These are phyloP conservation scores for Notoglanidium macrostoma DNA, from an alignment of 2,797 vertebrate species.

Conservation along the genomic window DNA sequence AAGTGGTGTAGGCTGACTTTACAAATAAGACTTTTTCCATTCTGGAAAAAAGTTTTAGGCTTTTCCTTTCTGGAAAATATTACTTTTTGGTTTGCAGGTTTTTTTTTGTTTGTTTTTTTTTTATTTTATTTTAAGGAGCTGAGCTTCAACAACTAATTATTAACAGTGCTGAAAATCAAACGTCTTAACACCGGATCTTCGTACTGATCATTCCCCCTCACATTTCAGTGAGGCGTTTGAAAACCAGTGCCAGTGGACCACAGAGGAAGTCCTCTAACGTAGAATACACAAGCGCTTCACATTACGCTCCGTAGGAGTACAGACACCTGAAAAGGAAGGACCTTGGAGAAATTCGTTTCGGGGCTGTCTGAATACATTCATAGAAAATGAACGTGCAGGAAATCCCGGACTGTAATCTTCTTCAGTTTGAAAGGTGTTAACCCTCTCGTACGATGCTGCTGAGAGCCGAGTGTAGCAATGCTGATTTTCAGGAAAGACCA, in stretches of 20 bases:
- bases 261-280: neutral
- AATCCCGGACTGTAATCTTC: neutral
- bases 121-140: neutral
- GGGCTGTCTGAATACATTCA: neutral
- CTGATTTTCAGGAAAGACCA: constrained; percentile 29
- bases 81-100: neutral
- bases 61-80: no score
- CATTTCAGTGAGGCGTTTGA: neutral
- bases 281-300: neutral
- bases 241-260: neutral
- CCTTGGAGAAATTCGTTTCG: no score
- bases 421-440: neutral
- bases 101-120: no score
- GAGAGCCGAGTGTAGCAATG: neutral
- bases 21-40: neutral
- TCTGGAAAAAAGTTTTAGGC: neutral
- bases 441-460: neutral
- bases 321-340: neutral
- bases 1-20: neutral
- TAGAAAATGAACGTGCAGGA: neutral
- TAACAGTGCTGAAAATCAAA: neutral
- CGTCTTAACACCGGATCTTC: neutral
- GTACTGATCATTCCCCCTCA: no score
- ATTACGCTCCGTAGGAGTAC: neutral
- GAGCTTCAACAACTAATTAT: neutral